phyloP scores from a whole-genome alignment of 1,140 invertebrate genomes.

The Orius insidiosus region DNA sequence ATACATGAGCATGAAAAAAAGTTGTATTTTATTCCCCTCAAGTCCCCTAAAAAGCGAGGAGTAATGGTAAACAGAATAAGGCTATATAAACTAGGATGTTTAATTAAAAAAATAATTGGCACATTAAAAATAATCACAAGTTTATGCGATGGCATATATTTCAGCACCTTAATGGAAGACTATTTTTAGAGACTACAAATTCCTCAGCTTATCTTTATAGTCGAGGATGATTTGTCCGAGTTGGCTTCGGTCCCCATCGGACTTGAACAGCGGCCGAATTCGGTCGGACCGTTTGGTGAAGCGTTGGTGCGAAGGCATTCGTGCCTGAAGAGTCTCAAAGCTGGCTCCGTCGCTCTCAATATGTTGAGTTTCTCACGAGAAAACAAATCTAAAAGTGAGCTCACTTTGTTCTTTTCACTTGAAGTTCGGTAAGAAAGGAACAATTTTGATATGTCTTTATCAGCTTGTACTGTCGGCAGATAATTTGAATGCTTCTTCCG shows the following conservation, averaged over 20 bases:
- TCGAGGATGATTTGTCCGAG: constrained; percentile 20
- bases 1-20: too few relatives aligned
- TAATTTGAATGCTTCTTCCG: constrained; percentile 35
- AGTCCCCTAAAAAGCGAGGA: too few relatives aligned
- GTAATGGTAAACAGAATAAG: too few relatives aligned
- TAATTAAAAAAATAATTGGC: too few relatives aligned
- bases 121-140: too few relatives aligned
- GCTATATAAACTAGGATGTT: too few relatives aligned
- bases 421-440: constrained; percentile 6
- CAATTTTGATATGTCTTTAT: constrained; percentile 37
- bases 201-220: constrained; percentile 29
- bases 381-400: constrained; percentile 33
- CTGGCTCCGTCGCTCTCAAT: constrained; percentile 53
- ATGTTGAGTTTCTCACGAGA: constrained; percentile 40
- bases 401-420: constrained; percentile 8
- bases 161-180: not conserved
- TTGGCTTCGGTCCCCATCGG: constrained; percentile 20
- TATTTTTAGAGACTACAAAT: constrained; percentile 27
- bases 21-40: too few relatives aligned
- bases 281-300: constrained; percentile 1
- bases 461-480: constrained; percentile 40
- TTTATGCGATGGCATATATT: not conserved
- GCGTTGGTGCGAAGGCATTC: constrained; percentile 9
- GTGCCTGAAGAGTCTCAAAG: constrained; percentile 27
- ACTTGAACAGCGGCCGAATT: constrained; percentile 14